These are phyloP conservation scores for Patagioenas fasciata DNA, from an alignment of 2,113 vertebrate genomes.

Conservation along the genomic window DNA sequence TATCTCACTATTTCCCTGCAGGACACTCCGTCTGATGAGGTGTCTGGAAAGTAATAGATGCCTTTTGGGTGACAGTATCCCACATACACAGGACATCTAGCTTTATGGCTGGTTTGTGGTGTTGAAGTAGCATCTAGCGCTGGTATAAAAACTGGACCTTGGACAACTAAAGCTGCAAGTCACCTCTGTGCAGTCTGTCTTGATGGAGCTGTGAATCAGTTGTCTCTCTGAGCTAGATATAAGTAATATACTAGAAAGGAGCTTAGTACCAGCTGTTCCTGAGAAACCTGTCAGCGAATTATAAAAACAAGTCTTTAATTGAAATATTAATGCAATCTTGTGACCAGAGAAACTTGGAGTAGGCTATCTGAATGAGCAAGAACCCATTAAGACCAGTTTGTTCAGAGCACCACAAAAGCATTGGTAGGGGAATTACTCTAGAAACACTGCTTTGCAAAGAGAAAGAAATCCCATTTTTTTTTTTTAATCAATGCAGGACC, in stretches of 20 bases:
- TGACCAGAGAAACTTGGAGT: neutral
- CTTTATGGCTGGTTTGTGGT: neutral
- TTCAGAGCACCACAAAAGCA: neutral
- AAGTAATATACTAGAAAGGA: neutral
- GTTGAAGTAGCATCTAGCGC: neutral
- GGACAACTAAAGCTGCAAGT: neutral
- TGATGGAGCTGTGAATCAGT: neutral
- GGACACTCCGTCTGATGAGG: neutral
- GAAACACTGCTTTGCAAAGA: neutral
- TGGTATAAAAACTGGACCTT: neutral
- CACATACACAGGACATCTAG: neutral
- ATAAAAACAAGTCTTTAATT: neutral
- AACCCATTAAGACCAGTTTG: neutral
- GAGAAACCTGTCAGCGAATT: neutral
- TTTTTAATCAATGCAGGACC: neutral
- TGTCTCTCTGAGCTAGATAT: neutral
- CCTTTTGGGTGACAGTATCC: neutral
- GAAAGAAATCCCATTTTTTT: neutral
- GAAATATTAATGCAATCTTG: neutral
- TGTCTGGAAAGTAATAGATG: neutral
- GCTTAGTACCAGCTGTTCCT: neutral
- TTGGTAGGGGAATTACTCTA: neutral
- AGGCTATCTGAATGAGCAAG: fast-evolving
- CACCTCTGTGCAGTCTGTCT: neutral
- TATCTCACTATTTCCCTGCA: neutral